Evolutionary conservation across 2,113 vertebrate species (phyloP), one percentile per base, ranked within the genome.

Genomic region (Propithecus coquereli): DNA sequence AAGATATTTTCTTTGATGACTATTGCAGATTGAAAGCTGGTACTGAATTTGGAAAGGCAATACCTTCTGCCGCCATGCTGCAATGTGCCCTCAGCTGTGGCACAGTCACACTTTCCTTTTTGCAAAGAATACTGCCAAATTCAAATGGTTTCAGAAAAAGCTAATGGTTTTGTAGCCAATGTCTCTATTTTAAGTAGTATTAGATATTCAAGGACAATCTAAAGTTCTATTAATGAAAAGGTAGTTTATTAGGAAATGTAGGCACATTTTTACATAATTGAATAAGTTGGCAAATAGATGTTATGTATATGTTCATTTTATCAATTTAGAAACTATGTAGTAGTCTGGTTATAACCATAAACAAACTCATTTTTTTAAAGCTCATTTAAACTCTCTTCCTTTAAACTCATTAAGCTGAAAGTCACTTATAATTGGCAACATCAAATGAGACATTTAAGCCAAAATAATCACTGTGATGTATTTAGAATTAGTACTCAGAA

Each of bases 1-100:
- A 82, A 93, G 84, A 90, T 96, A 91, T 85, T 97, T 94, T 87
- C 90, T 94, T 80, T 97, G 96, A 97, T 97, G 95, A 96, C 94
- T 98, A 96, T 97, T 94, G 71, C 94, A 97, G 96, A 97, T 25
- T 81, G 80, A 93, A 95, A 82, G 34, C 81, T 34, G 30, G 90
- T 95, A 76, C 86, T 95, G 91, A 87, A 83, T 91, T 91, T 81
- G 87, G 79, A 96, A 95, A 96, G 79, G 97, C 95, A 77, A 7
- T 23, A 34, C 54, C 16, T 95, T 80, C 80, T 90, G 52, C 76
- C 77, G 92, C 97, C 77, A 43, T 92, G 66, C 61, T 37, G 81
- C 61, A 45, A 0, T 90, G 95, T 59, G 63, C 82, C 73, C 27
- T 91, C 65, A 0, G 2, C 82, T 80, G 18, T 61, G 37, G 47